These are phyloP conservation scores for Heliconius cydno DNA, from an alignment of 2,888 invertebrate species.

Conservation along the genomic window DNA sequence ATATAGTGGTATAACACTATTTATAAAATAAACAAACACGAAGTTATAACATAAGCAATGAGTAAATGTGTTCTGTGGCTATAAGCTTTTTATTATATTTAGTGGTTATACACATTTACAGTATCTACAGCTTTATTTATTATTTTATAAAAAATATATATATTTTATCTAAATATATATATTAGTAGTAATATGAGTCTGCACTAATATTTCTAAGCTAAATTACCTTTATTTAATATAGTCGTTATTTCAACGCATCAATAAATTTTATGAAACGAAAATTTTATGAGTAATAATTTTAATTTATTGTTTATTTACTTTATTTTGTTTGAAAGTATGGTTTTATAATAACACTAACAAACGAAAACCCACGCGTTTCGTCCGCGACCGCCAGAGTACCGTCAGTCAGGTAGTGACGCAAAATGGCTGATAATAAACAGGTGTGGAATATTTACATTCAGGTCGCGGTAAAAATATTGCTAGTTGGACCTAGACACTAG, in stretches of 20 bases:
- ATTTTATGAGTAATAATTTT: constrained; percentile 10
- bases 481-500: constrained; percentile 13
- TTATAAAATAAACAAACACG: neutral
- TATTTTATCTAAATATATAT: too few species aligned
- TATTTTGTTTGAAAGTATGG: neutral
- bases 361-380: constrained; percentile 36
- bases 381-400: constrained; percentile 51
- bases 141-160: too few species aligned
- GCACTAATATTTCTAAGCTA: too few species aligned
- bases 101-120: neutral
- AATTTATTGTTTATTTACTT: constrained; percentile 2
- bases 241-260: neutral
- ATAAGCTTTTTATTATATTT: too few species aligned
- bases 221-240: neutral
- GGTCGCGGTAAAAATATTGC: constrained; percentile 36
- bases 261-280: neutral
- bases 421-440: constrained; percentile 55
- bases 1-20: constrained; percentile 41
- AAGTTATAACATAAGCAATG: too few species aligned
- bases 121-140: too few species aligned
- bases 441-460: constrained; percentile 51
- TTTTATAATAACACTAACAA: constrained; percentile 41
- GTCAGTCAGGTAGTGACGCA: constrained; percentile 50
- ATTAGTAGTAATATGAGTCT: too few species aligned
- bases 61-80: too few species aligned